Evolutionary conservation across 2,797 vertebrate species (phyloP).

Genomic region (Megalops cyprinoides): DNA sequence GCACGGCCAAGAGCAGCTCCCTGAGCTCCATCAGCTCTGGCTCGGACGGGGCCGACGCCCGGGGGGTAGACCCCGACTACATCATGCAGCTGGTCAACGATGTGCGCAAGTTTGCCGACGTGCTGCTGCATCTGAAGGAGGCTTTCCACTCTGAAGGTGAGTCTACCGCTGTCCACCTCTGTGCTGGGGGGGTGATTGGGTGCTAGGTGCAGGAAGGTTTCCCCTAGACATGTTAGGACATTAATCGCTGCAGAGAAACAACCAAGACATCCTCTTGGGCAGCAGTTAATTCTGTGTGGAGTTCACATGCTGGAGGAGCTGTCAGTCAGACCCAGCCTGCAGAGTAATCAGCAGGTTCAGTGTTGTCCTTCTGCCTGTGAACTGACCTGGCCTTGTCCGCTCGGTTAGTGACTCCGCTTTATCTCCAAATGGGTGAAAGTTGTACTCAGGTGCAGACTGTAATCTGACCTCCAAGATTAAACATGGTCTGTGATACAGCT

Average conservation of each 20-base stretch:
- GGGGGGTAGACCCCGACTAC: conserved; percentile 85
- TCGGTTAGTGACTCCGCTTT: conserved; percentile 65
- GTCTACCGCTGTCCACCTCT: conserved; percentile 42
- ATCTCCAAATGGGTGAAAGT: conserved; percentile 44
- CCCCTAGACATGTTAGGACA: background rate
- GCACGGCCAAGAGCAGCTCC: conserved; percentile 73
- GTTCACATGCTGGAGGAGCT: conserved; percentile 25
- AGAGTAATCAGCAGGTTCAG: background rate
- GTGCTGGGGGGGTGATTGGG: background rate
- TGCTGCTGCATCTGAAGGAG: conserved; percentile 91
- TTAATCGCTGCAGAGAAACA: background rate
- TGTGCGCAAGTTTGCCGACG: conserved; percentile 91
- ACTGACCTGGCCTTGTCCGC: conserved; percentile 56
- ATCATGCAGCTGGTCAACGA: conserved; percentile 95
- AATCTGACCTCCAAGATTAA: background rate
- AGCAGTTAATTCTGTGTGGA: background rate
- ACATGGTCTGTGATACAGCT: conserved; percentile 4
- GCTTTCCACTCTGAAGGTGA: conserved; percentile 88
- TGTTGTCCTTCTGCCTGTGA: conserved; percentile 42
- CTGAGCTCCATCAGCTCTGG: conserved; percentile 78
- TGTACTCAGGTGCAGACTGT: background rate
- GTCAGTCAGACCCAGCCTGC: conserved; percentile 51
- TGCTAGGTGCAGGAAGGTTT: background rate
- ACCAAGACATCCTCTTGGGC: background rate
- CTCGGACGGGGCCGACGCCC: conserved; percentile 72